These are phyloP conservation scores for Phaedon cochleariae DNA, from an alignment of 2,888 invertebrate species.

Conservation along the genomic window DNA sequence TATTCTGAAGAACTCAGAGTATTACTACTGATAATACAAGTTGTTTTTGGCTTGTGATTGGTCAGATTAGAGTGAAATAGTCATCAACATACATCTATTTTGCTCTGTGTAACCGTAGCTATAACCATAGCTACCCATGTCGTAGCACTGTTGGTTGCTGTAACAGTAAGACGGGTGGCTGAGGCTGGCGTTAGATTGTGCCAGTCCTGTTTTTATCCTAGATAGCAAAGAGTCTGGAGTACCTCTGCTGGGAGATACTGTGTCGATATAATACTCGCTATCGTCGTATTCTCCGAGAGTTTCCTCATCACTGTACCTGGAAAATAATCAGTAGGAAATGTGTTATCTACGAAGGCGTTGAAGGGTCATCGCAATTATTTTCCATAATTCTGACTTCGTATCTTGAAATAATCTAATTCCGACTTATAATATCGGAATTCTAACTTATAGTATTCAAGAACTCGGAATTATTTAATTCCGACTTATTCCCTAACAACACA, in stretches of 20 bases:
- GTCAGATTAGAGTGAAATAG: no score
- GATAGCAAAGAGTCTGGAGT: constrained; percentile 61
- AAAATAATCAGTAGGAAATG: neutral
- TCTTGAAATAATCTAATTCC: no score
- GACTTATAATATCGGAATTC: no score
- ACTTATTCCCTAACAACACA: no score
- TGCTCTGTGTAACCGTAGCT: constrained; percentile 67
- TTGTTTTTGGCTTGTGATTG: no score
- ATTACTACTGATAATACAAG: no score
- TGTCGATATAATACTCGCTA: constrained; percentile 55
- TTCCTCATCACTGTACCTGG: constrained; percentile 57
- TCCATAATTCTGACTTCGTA: no score
- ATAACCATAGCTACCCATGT: constrained; percentile 77
- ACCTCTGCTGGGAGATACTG: constrained; percentile 50
- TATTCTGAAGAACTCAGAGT: no score
- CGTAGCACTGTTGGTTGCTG: constrained; percentile 81
- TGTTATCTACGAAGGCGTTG: no score
- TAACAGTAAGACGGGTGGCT: constrained; percentile 81
- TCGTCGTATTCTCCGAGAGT: constrained; percentile 55
- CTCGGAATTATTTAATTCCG: no score
- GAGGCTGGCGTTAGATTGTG: constrained; percentile 69
- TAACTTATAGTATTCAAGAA: no score
- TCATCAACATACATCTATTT: constrained; percentile 57
- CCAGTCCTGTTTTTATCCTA: constrained; percentile 51
- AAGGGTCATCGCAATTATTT: no score